Conservation (phyloP, 2,113 vertebrate genomes). For the Conger conger region DNA sequence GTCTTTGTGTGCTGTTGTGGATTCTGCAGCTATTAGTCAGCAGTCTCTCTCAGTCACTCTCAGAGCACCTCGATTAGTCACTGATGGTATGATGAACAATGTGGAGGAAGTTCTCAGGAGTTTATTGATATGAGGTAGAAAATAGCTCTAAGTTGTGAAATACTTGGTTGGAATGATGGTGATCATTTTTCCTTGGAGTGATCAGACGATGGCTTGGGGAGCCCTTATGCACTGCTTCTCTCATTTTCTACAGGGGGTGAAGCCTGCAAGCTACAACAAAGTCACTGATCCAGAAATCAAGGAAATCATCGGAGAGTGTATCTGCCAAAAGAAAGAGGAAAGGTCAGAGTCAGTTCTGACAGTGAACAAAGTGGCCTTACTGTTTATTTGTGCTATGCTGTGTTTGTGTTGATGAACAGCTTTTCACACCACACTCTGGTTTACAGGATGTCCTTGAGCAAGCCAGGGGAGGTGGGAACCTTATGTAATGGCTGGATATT, state of each 20-base stretch:
- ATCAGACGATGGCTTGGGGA: background rate
- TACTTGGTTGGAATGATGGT: background rate
- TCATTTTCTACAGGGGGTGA: constrained; percentile 79
- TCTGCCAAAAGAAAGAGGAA: constrained; percentile 96
- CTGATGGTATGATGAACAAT: background rate
- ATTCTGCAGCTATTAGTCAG: background rate
- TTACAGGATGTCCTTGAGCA: background rate
- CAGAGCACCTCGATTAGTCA: background rate
- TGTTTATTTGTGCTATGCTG: background rate
- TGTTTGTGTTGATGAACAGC: background rate
- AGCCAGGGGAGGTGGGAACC: background rate
- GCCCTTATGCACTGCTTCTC: constrained; percentile 22
- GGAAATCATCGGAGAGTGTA: constrained; percentile 95
- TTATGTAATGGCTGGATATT: background rate
- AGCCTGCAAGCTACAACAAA: constrained; percentile 94
- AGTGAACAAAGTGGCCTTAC: background rate
- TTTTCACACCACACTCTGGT: constrained; percentile 2
- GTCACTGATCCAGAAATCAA: constrained; percentile 93
- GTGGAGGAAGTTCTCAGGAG: background rate
- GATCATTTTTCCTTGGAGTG: background rate
- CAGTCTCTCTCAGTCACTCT: background rate
- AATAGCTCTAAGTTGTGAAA: background rate
- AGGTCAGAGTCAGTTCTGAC: constrained; percentile 72
- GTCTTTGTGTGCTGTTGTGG: background rate
- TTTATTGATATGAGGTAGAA: background rate